Conservation (phyloP, 2,113 vertebrate species). For the Nematolebias whitei region DNA sequence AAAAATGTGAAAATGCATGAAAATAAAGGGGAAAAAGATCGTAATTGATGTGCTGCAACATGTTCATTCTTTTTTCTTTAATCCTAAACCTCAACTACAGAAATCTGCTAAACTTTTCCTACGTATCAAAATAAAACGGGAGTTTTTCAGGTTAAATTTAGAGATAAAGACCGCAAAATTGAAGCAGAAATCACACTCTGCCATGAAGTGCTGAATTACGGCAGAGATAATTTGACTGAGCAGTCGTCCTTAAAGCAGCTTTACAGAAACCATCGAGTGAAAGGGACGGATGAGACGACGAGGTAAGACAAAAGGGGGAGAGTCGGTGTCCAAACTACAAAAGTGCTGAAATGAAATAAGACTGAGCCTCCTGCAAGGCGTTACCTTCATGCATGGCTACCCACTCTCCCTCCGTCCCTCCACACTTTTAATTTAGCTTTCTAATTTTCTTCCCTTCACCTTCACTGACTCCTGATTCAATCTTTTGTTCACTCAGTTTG, state of each 20-base stretch:
- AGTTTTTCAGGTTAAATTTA: not conserved
- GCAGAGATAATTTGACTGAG: slow-evolving; percentile 19
- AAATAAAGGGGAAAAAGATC: no score
- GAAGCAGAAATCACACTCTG: not conserved
- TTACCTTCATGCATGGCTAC: slow-evolving; percentile 52
- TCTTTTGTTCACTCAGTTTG: slow-evolving; percentile 34
- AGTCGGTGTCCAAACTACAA: slow-evolving; percentile 10
- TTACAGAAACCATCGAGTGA: slow-evolving; percentile 4
- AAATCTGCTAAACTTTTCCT: no score
- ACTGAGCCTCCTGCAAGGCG: slow-evolving; percentile 7
- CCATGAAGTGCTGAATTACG: slow-evolving; percentile 11
- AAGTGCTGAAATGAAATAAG: slow-evolving; percentile 31
- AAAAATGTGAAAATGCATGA: no score
- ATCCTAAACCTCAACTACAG: no score
- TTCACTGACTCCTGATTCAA: slow-evolving; percentile 32
- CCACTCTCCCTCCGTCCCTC: slow-evolving; percentile 5
- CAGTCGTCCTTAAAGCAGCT: slow-evolving; percentile 3
- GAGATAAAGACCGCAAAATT: not conserved
- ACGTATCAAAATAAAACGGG: not conserved
- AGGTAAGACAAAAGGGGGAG: slow-evolving; percentile 1
- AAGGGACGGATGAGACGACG: slow-evolving; percentile 10
- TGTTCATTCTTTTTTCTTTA: no score
- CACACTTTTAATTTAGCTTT: slow-evolving; percentile 48
- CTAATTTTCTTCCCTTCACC: slow-evolving; percentile 57
- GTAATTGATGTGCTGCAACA: no score